These are phyloP conservation scores for Bombycilla garrulus DNA, from an alignment of 2,113 vertebrate species.

Conservation along the genomic window DNA sequence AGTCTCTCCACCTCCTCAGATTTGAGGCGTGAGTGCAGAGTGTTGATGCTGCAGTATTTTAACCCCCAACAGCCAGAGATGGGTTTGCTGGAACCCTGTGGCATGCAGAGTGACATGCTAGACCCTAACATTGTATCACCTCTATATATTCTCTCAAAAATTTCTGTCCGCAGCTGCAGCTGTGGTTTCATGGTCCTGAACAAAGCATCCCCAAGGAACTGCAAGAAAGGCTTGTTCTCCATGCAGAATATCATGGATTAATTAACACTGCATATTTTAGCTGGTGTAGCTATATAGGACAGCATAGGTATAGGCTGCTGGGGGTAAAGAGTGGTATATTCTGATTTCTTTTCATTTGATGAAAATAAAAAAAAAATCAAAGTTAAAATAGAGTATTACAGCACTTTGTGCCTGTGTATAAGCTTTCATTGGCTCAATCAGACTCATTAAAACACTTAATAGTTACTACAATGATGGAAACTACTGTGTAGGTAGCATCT, in stretches of 20 bases:
- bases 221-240: background rate
- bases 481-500: background rate
- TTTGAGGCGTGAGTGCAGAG: background rate
- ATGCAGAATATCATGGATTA: background rate
- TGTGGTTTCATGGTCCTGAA: background rate
- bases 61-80: accelerated
- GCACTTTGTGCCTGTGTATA: background rate
- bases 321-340: background rate
- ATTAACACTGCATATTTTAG: background rate
- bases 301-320: background rate
- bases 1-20: background rate
- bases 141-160: background rate
- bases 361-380: background rate
- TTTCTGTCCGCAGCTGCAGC: background rate
- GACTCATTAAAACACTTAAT: background rate
- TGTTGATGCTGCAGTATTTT: background rate
- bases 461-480: background rate
- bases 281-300: background rate
- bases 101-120: background rate
- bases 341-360: background rate
- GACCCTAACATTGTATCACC: background rate
- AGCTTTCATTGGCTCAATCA: background rate
- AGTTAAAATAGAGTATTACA: background rate
- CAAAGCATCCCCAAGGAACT: background rate
- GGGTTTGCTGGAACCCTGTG: background rate